Conservation (phyloP, 2,113 vertebrate species). For the Puffinus mauretanicus region DNA sequence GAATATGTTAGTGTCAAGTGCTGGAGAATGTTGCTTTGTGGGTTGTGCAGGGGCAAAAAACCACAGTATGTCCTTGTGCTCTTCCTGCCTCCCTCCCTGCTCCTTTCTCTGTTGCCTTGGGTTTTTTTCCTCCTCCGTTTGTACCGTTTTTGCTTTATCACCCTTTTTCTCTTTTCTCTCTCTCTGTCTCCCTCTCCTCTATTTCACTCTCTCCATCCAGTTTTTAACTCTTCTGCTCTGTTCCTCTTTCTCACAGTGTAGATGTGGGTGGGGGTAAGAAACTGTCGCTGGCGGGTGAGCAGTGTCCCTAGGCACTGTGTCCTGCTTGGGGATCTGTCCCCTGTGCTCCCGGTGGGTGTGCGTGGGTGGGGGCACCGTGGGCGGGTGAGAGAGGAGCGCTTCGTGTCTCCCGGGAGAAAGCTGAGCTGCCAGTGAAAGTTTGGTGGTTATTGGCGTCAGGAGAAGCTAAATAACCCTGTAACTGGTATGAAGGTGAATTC, state of each 20-base stretch:
- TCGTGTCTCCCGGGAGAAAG: neutral
- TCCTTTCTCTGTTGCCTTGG: neutral
- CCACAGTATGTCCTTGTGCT: neutral
- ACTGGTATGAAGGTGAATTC: constrained; percentile 85
- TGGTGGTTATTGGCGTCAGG: constrained; percentile 74
- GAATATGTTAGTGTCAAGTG: neutral
- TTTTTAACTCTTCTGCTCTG: neutral
- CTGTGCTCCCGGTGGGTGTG: neutral
- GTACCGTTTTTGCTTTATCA: neutral
- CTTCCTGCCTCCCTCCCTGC: neutral
- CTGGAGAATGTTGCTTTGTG: neutral
- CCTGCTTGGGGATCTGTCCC: neutral
- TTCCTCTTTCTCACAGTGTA: neutral
- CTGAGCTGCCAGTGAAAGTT: constrained; percentile 64
- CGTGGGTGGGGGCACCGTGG: neutral
- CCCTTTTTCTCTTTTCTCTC: neutral
- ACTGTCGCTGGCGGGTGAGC: neutral
- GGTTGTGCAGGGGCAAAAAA: neutral
- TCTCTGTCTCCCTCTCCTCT: neutral
- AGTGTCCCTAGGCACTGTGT: neutral
- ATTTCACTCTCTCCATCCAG: neutral
- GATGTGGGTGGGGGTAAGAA: neutral
- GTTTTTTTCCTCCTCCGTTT: neutral
- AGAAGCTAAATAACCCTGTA: constrained; percentile 83
- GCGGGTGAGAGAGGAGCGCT: neutral